Evolutionary conservation across 2,797 vertebrate species (phyloP), one percentile per base, ranked within the genome.

Genomic region (Hydrocynus forskahlii): DNA sequence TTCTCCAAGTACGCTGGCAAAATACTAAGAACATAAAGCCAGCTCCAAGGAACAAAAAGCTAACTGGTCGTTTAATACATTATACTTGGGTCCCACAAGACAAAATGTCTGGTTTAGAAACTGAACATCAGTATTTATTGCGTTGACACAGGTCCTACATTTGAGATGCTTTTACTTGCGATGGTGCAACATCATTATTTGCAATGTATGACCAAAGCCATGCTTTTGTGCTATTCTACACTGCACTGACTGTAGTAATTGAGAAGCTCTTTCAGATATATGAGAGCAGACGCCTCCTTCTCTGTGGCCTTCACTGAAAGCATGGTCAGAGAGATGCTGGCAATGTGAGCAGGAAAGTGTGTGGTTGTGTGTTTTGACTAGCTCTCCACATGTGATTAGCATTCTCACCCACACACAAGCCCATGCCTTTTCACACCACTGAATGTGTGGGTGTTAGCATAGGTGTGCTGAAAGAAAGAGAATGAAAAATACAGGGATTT

Each of bases 301-400:
- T 77, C 62, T 69, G 48, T 77, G 77, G 62, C 77, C 71, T 87
- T 69, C 64, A 52, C 23, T 67, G 43, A 81, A 75, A 76, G 63
- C n/a, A 13, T 67, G 84, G 59, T 29, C 40, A 17, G 72, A 80
- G 73, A 63, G 79, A 80, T 76, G 77, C 38, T 19, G 70, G 60
- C 50, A 10, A 55, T 14, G 48, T 48, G 17, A 71, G 52, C 73
- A 77, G 59, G 60, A 75, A 70, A 50, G 73, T 76, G 81, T 78
- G 82, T 43, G 67, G 52, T 60, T 23, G 43, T 57, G 55, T 89
- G 83, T 87, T 88, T 82, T 85, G 87, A 83, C 84, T 84, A 81
- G 72, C 43, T 71, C 67, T 69, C 74, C 81, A 40, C 38, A 40
- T 76, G 25, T 79, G 78, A 79, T 86, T 80, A 81, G 72, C 54